phyloP scores from a whole-genome alignment of 2,113 vertebrate genomes.

The Euleptes europaea region DNA sequence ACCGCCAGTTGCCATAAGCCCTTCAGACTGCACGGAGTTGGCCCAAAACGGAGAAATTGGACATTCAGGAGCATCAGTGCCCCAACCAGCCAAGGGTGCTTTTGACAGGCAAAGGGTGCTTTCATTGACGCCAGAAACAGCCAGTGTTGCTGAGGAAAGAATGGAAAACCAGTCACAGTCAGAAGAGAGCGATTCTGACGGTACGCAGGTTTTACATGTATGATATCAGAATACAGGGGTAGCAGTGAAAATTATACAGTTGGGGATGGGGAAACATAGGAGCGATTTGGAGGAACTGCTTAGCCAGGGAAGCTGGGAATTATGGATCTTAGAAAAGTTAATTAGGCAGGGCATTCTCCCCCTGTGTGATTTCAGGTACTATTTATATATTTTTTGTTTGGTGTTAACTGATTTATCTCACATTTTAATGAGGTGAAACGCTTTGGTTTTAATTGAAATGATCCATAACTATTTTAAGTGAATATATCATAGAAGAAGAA shows the following conservation, averaged over 20 bases:
- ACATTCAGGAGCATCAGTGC: not conserved
- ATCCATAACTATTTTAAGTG: not conserved
- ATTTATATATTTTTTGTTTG: not conserved
- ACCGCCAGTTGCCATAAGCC: not conserved
- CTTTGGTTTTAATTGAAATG: not conserved
- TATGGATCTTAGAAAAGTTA: not conserved
- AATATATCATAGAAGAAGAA: no score
- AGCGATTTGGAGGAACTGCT: not conserved
- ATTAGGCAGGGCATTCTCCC: not conserved
- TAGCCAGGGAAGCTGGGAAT: not conserved
- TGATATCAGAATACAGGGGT: not conserved
- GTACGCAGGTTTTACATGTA: constrained; percentile 67
- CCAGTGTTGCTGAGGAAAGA: not conserved
- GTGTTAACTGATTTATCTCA: not conserved
- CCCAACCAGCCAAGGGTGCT: not conserved
- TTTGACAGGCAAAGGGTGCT: constrained; percentile 9
- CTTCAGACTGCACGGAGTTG: not conserved
- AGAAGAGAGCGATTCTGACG: constrained; percentile 86
- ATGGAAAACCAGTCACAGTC: constrained; percentile 6
- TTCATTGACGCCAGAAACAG: not conserved
- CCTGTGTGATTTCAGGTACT: not conserved
- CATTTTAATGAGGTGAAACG: not conserved
- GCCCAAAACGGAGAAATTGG: constrained; percentile 17
- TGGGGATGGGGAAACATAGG: not conserved
- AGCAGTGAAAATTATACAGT: not conserved